Evolutionary conservation across 2,113 vertebrate species (phyloP).

Genomic region (Otolemur garnettii): DNA sequence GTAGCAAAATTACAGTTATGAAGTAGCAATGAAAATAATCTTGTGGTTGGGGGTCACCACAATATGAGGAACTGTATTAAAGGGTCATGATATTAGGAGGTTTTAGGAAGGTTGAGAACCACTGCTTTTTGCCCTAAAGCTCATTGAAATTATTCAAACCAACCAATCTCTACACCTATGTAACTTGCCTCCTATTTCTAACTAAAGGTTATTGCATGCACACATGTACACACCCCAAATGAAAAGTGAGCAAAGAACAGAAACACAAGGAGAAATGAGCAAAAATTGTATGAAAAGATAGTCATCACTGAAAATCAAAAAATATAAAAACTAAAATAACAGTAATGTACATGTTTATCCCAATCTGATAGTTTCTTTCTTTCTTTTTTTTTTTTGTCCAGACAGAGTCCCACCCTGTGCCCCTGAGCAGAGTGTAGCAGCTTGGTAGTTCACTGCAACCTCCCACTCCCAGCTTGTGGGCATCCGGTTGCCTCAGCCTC

Average conservation of each 20-base stretch:
- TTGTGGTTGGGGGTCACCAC: too few relatives aligned
- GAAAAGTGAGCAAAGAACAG: background rate
- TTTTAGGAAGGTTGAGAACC: too few relatives aligned
- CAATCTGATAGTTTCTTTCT: background rate
- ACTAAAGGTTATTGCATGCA: background rate
- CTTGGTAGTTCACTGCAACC: too few relatives aligned
- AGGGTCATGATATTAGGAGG: too few relatives aligned
- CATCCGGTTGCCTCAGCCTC: too few relatives aligned
- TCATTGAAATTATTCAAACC: background rate
- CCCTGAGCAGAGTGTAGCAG: too few relatives aligned
- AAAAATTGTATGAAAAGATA: background rate
- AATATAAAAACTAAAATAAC: background rate
- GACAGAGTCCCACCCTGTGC: too few relatives aligned
- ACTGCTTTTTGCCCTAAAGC: background rate
- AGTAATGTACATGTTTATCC: background rate
- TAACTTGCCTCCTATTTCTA: background rate
- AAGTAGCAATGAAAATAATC: too few relatives aligned
- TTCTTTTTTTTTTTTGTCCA: too few relatives aligned
- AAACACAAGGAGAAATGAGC: background rate
- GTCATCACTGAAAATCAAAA: background rate
- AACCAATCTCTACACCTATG: background rate
- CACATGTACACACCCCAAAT: background rate
- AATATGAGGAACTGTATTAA: too few relatives aligned
- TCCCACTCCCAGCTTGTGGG: too few relatives aligned
- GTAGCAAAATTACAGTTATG: too few relatives aligned